Conservation (phyloP, 1,140 invertebrate genomes). For the Heliothis virescens region DNA sequence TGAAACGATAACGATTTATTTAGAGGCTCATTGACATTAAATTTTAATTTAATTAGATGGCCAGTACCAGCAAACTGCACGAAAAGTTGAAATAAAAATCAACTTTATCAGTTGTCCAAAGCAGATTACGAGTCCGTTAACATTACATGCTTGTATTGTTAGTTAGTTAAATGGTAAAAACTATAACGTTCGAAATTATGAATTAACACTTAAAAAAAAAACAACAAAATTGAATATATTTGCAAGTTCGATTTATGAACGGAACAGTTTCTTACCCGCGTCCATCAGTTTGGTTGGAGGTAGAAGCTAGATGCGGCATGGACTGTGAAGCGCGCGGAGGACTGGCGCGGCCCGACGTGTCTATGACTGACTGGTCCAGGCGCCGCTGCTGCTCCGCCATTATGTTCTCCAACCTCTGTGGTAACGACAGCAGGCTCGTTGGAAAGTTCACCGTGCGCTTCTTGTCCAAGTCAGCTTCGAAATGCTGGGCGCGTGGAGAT, state of each 20-base stretch:
- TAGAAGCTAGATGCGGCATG: conserved; percentile 64
- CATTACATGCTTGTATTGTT: too few relatives aligned
- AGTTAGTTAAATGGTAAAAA: too few relatives aligned
- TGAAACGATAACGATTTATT: conserved; percentile 40
- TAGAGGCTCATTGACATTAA: neutral
- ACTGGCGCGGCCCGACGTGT: conserved; percentile 61
- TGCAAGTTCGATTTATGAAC: too few relatives aligned
- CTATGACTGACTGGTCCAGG: conserved; percentile 64
- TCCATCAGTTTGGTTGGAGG: conserved; percentile 44
- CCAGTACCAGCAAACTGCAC: too few relatives aligned
- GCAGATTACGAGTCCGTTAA: too few relatives aligned
- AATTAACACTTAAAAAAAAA: neutral
- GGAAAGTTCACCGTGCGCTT: conserved; percentile 75
- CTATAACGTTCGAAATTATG: too few relatives aligned
- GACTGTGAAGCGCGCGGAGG: conserved; percentile 64
- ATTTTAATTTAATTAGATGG: too few relatives aligned
- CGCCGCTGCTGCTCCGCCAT: conserved; percentile 72
- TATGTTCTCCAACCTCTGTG: conserved; percentile 73
- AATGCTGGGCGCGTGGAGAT: conserved; percentile 54
- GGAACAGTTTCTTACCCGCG: conserved; percentile 45
- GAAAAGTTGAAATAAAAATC: too few relatives aligned
- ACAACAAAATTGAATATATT: neutral
- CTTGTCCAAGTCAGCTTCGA: conserved; percentile 60
- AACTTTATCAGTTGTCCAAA: too few relatives aligned
- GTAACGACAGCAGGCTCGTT: conserved; percentile 67